These are phyloP conservation scores for Brenthis hecate DNA, from an alignment of 2,888 invertebrate genomes.

Conservation along the genomic window DNA sequence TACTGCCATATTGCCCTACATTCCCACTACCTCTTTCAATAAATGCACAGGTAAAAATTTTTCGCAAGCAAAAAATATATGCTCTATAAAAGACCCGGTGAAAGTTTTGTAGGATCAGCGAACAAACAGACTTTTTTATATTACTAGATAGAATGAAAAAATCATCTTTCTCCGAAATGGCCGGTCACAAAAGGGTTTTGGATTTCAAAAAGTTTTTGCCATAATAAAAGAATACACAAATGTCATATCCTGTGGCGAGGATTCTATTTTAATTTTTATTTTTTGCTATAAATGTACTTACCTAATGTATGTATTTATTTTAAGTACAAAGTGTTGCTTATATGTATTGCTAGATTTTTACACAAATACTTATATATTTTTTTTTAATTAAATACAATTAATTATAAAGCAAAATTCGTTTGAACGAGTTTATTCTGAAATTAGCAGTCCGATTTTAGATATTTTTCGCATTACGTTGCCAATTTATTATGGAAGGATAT, in stretches of 20 bases:
- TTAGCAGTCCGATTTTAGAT: no score
- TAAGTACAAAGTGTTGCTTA: not conserved
- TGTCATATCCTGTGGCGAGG: slow-evolving; percentile 41
- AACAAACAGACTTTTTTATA: slow-evolving; percentile 61
- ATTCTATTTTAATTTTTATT: slow-evolving; percentile 30
- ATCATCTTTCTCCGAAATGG: slow-evolving; percentile 62
- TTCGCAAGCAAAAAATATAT: slow-evolving; percentile 41
- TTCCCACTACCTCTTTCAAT: slow-evolving; percentile 57
- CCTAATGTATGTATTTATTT: not conserved
- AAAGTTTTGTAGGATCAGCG: slow-evolving; percentile 67
- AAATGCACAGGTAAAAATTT: slow-evolving; percentile 48
- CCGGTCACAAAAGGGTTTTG: slow-evolving; percentile 75
- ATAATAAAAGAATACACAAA: slow-evolving; percentile 37
- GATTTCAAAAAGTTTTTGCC: slow-evolving; percentile 64
- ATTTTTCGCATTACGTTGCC: no score
- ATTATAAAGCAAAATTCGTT: no score
- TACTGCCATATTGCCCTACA: slow-evolving; percentile 49
- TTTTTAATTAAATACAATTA: no score
- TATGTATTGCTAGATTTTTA: not conserved
- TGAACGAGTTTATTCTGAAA: no score
- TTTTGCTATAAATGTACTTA: slow-evolving; percentile 1
- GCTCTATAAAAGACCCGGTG: slow-evolving; percentile 53
- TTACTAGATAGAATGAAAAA: slow-evolving; percentile 49
- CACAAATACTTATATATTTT: no score
- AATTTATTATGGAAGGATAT: no score